These are phyloP conservation scores for Palythoa caribaeorum DNA, from an alignment of 92 coral and sea anemone genomes.

Conservation along the genomic window DNA sequence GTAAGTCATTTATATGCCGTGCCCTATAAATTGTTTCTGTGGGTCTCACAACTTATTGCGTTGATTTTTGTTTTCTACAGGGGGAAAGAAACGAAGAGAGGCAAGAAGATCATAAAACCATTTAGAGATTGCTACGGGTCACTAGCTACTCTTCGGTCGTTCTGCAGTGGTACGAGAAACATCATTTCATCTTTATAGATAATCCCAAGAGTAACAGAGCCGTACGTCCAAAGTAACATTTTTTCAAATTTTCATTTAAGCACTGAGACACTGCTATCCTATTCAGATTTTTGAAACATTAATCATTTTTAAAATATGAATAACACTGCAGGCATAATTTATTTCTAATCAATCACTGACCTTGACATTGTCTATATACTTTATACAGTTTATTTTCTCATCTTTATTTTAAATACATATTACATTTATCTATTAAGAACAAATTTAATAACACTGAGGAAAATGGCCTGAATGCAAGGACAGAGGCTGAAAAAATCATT, in stretches of 20 bases:
- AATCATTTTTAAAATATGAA: too few relatives aligned
- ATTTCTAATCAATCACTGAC: background rate
- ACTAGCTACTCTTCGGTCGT: background rate
- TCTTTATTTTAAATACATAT: background rate
- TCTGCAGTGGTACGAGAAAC: background rate
- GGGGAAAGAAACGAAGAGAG: constrained; percentile 3
- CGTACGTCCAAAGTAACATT: background rate
- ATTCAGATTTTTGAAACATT: background rate
- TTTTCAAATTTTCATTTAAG: background rate
- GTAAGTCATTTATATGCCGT: background rate
- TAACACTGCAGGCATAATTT: background rate
- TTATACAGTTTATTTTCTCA: background rate
- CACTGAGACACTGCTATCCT: background rate
- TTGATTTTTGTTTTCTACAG: background rate
- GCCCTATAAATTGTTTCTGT: background rate
- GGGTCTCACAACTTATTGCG: background rate
- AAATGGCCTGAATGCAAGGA: background rate
- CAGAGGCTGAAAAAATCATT: background rate
- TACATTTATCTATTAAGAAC: background rate
- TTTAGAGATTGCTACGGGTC: background rate
- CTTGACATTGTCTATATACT: background rate
- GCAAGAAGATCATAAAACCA: constrained; percentile 2
- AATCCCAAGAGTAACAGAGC: background rate
- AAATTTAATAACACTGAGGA: too few relatives aligned
- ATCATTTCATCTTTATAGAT: background rate